Evolutionary conservation across 2,888 invertebrate genomes (phyloP).

Genomic region (Endomychus coccineus): DNA sequence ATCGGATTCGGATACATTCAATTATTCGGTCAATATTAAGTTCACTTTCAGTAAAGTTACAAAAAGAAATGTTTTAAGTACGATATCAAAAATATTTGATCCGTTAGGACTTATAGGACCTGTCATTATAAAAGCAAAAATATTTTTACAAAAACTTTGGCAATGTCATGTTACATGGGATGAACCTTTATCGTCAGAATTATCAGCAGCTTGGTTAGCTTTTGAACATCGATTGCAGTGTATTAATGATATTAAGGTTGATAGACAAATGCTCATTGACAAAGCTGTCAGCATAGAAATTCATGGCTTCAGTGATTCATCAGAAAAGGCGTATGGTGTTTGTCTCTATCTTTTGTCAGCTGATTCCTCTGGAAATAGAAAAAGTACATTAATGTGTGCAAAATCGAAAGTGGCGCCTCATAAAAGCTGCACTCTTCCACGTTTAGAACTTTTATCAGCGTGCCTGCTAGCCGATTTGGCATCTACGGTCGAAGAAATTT

Average conservation of each 20-base stretch:
- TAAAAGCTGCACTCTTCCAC: not conserved
- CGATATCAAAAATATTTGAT: constrained; percentile 10
- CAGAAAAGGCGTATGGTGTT: constrained; percentile 1
- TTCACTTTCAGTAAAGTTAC: not conserved
- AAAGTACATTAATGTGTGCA: not conserved
- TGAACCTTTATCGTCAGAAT: constrained; percentile 4
- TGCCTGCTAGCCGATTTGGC: not conserved
- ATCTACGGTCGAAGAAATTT: not conserved
- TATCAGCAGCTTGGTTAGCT: constrained; percentile 3
- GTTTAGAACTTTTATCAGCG: not conserved
- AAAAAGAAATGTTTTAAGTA: not conserved
- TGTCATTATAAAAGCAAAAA: constrained; percentile 5
- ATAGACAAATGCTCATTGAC: constrained; percentile 1
- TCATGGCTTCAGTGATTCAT: constrained; percentile 1
- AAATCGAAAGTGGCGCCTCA: not conserved
- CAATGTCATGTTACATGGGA: constrained; percentile 9
- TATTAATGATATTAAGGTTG: constrained; percentile 3
- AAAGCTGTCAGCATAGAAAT: not conserved
- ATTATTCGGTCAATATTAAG: not conserved
- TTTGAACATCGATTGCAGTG: constrained; percentile 3
- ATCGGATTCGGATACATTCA: constrained; percentile 2
- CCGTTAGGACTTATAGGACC: constrained; percentile 12
- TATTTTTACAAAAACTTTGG: constrained; percentile 12
- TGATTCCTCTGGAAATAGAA: not conserved
- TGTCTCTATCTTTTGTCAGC: not conserved